Evolutionary conservation across 2,113 vertebrate species (phyloP).

Genomic region (Proteles cristata): DNA sequence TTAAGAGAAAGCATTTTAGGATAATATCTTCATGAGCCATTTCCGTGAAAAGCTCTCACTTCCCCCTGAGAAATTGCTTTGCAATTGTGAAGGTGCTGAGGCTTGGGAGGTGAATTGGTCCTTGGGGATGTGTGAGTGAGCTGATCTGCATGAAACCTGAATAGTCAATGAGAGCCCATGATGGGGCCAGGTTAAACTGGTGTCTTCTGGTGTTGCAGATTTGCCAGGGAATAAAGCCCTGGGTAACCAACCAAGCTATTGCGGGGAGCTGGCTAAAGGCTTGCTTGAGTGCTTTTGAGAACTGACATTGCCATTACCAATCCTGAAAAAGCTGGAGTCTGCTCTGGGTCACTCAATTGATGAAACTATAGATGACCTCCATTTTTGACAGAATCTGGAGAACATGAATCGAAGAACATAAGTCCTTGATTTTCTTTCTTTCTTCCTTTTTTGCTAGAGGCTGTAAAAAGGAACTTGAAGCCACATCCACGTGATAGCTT

Average conservation of each 20-base stretch:
- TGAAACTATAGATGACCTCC: neutral
- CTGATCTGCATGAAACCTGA: constrained; percentile 24
- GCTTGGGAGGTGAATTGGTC: neutral
- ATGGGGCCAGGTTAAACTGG: neutral
- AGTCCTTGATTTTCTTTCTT: neutral
- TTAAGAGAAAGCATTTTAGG: constrained; percentile 66
- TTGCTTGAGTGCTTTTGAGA: constrained; percentile 4
- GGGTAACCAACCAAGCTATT: neutral
- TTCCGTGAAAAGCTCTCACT: constrained; percentile 52
- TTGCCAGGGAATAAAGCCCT: neutral
- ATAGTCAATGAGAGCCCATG: neutral
- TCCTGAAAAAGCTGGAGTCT: neutral
- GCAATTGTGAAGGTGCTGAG: constrained; percentile 31
- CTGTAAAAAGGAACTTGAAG: constrained; percentile 41
- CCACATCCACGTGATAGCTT: neutral
- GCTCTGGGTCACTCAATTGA: neutral
- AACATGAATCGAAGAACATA: constrained; percentile 35
- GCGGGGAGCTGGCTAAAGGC: neutral
- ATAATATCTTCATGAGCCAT: constrained; percentile 47
- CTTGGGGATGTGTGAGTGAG: neutral
- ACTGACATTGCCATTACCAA: neutral
- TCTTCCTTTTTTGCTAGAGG: neutral
- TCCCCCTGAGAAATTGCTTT: constrained; percentile 61
- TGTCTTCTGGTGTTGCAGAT: neutral
- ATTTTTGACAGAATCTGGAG: neutral